These are phyloP conservation scores for Marisa cornuarietis DNA, from an alignment of 1,140 invertebrate species.

Conservation along the genomic window DNA sequence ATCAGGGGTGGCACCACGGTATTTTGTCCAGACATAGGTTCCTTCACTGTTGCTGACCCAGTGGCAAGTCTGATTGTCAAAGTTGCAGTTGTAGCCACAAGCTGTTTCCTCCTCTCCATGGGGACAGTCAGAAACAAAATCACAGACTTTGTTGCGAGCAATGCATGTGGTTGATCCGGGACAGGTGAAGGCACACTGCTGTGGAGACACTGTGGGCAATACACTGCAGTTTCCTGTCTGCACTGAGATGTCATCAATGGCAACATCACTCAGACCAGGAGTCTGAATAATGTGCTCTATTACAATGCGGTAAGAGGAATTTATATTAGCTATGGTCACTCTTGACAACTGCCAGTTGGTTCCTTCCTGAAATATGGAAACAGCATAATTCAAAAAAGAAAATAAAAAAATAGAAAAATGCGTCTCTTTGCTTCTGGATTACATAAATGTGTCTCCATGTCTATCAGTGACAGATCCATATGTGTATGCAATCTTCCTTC, in stretches of 20 bases:
- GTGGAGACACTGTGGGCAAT: conserved; percentile 8
- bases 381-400: conserved; percentile 57
- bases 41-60: conserved; percentile 44
- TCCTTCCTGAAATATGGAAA: conserved; percentile 54
- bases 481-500: no score
- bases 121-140: conserved; percentile 55
- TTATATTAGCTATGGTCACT: conserved; percentile 42
- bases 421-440: no score
- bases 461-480: no score
- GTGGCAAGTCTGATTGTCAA: conserved; percentile 55
- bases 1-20: conserved; percentile 49
- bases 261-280: conserved; percentile 47
- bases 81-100: conserved; percentile 58
- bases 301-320: conserved; percentile 36
- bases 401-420: no score
- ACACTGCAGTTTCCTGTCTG: conserved; percentile 31
- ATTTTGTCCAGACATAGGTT: conserved; percentile 48
- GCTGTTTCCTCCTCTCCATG: conserved; percentile 57
- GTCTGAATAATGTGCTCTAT: conserved; percentile 49
- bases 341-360: conserved; percentile 28
- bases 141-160: conserved; percentile 39
- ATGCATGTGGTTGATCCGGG: no score
- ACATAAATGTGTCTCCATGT: no score
- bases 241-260: conserved; percentile 53
- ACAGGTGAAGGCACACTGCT: conserved; percentile 23